Base-by-base conservation (phyloP, 2,113 vertebrate genomes). In the Oryzias melastigma region DNA sequence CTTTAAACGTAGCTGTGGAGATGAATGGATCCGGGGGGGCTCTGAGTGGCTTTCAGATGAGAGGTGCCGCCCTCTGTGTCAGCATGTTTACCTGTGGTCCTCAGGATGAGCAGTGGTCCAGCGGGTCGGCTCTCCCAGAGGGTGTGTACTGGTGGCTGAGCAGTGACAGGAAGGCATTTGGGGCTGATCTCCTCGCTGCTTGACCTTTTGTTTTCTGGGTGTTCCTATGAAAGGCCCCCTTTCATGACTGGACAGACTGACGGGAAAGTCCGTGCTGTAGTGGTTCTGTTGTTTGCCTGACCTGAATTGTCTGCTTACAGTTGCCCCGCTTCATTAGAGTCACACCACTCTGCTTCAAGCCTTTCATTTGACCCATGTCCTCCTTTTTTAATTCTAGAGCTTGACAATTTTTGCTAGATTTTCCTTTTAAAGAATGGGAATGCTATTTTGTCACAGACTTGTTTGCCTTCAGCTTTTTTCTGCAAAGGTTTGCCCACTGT, bases 51-150 rank as follows among this genome's bases (percentile, higher is more conserved):
- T 68, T 3, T 40, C 80, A 62, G 49, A 63, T n/a, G 59, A 83
- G 75, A 80, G 83, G 69, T 85, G 81, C 81, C 74, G 78, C 81
- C 79, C 78, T 88, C 85, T n/a, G n/a, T n/a, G n/a, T n/a, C n/a
- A n/a, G n/a, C n/a, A n/a, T n/a, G 27, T 10, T 53, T 48, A 70
- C 45, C 58, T 71, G 45, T 3, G 35, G 8, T 35, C 10, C 35
- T 35, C 35, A 35, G 35, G 10, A 12, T 10, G 35, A 35, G 7
- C 1, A 45, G 70, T 15, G 57, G 60, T 56, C 7, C 45, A n/a
- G 65, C 68, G 49, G 22, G 12, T 61, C 25, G 18, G 2, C 46
- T 58, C 65, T 81, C 80, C 84, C 65, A 76, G 46, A 77, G 69
- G 79, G 66, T 73, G 70, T 87, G 83, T 82, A 55, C 71, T 35